Base-by-base conservation (phyloP, 2,113 vertebrate species). In the Pimephales promelas region DNA sequence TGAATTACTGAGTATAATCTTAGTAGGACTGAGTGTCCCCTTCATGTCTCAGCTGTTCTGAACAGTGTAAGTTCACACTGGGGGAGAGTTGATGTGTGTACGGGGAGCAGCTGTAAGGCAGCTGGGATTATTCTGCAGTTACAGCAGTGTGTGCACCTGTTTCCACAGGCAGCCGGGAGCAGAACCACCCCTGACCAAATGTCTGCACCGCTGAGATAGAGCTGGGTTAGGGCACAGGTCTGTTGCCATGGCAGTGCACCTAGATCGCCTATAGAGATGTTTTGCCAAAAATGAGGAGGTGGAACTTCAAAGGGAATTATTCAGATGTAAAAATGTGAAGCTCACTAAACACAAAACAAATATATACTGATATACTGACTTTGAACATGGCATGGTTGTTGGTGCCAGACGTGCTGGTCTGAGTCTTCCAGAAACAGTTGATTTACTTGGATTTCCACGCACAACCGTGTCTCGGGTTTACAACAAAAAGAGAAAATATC, bases 241-340 rank as follows among this genome's bases (percentile, higher is more conserved):
- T 61, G 75, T 78, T 61, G 34, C 75, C 75, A 78, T 43, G 75
- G n/a, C 75, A 61, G n/a, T 45, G 75, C n/a, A 61, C 54, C 13
- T 59, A 43, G 52, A 61, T 78, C 43, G 11, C 10, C 54, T 59
- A 22, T 26, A 59, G 56, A 77, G 75, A 61, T 5, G 56, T 7
- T 57, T 36, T 43, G 14, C 16, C 47, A 8, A 71, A 24, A 43
- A 59, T 20, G n/a, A 61, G 52, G 22, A 61, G 52, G 22, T 40
- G 31, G 22, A 77, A 61, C 54, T 45, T 78, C 3, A 59, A 13
- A 36, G 56, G 13, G 43, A 77, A 2, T 70, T 5, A 11, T 70
- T 5, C 34, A 40, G 34, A 40, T 43, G 14, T 52, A 24, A 74
- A 49, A 73, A 9, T 8, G 24, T 3, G 10, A 34, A 6, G 11